phyloP scores from a whole-genome alignment of 2,888 invertebrate species.

The Herminia tarsipennalis region DNA sequence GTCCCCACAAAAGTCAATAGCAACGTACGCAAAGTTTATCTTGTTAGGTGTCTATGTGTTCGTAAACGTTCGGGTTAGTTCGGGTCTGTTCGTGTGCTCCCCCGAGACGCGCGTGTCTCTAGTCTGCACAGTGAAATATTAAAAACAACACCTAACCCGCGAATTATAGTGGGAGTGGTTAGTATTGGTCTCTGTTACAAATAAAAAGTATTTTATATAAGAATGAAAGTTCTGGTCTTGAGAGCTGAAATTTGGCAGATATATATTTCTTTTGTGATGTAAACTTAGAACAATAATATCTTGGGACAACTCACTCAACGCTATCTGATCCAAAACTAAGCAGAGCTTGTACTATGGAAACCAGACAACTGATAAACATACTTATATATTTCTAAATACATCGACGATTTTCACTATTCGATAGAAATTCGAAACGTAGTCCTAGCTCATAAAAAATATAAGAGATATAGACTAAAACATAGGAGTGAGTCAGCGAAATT shows the following conservation, averaged over 20 bases:
- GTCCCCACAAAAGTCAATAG: slow-evolving; percentile 18
- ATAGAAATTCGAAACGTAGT: no score
- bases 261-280: no score
- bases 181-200: slow-evolving; percentile 38
- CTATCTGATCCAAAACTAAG: no score
- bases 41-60: slow-evolving; percentile 32
- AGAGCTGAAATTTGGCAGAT: background rate
- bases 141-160: slow-evolving; percentile 62
- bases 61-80: slow-evolving; percentile 50
- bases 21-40: slow-evolving; percentile 42
- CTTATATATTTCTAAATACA: no score
- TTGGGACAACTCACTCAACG: no score
- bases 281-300: no score
- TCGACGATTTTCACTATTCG: no score
- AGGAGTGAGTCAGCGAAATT: background rate
- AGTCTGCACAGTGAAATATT: slow-evolving; percentile 62
- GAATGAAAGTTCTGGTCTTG: background rate
- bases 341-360: no score
- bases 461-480: no score
- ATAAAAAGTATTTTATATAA: background rate
- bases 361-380: no score
- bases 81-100: slow-evolving; percentile 50
- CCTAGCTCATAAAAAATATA: no score
- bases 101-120: slow-evolving; percentile 69
- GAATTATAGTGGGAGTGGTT: slow-evolving; percentile 22